phyloP scores from a whole-genome alignment of 92 coral and sea anemone genomes.

The Micromussa lordhowensis region DNA sequence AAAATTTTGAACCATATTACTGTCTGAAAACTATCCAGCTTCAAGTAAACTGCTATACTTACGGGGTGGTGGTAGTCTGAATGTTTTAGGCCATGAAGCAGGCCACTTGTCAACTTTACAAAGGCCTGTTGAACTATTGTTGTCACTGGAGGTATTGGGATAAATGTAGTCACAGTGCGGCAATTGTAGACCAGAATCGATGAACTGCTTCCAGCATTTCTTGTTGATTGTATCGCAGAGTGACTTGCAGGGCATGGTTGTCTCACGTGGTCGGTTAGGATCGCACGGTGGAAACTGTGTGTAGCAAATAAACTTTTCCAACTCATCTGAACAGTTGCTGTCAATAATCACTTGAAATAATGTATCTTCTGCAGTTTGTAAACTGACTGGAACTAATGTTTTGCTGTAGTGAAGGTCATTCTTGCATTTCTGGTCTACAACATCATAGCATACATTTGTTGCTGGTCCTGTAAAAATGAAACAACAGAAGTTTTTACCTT shows the following conservation, averaged over 20 bases:
- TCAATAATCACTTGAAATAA: conserved; percentile 35
- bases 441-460: conserved; percentile 46
- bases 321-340: conserved; percentile 53
- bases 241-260: conserved; percentile 66
- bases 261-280: not conserved
- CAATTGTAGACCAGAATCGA: not conserved
- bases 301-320: conserved; percentile 70
- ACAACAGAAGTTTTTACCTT: not conserved
- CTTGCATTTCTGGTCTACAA: conserved; percentile 39
- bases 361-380: conserved; percentile 33
- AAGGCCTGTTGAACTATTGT: conserved; percentile 26
- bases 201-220: conserved; percentile 44
- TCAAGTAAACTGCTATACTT: conserved; percentile 6
- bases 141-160: conserved; percentile 30
- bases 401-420: conserved; percentile 65
- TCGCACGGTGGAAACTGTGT: conserved; percentile 69
- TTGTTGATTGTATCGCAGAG: conserved; percentile 54
- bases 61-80: conserved; percentile 39
- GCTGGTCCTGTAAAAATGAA: not conserved
- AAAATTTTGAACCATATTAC: too few relatives aligned
- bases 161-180: conserved; percentile 62
- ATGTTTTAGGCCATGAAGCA: conserved; percentile 62
- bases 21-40: too few relatives aligned
- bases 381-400: conserved; percentile 44
- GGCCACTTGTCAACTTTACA: conserved; percentile 70